Evolutionary conservation across 2,797 vertebrate species (phyloP), one percentile per base, ranked within the genome.

Genomic region (Brachyalestes nurse): DNA sequence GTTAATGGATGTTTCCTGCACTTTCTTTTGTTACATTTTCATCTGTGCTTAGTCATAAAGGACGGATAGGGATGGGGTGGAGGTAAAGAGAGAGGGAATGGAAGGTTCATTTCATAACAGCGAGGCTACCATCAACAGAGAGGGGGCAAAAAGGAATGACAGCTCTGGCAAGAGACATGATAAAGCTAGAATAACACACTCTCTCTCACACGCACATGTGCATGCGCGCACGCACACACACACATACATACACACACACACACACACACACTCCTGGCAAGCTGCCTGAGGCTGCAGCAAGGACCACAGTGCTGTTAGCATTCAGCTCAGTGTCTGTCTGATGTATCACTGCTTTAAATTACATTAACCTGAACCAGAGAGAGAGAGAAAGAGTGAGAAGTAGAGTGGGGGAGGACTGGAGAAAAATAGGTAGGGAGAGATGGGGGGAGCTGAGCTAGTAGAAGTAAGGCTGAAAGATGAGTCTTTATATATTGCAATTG

Each of bases 281-380:
- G 12, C 47, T 72, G 64, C 47, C 66, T 58, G 71, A 19, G 60
- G 75, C 74, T 79, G 25, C 57, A 73, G 78, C 53, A 83, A 66
- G 23, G 28, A 38, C 75, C 58, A 76, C 67, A 69, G 55, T 42
- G 28, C 80, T 60, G 78, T 86, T 83, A 75, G 81, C 77, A 88
- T 85, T 86, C 74, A 73, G 67, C 58, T 40, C 78, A 75, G 74
- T 28, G 28, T 67, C 71, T 73, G 77, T 65, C 73, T 85, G 82
- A 83, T 86, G 82, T 83, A 83, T 86, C 60, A 75, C 78, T 42
- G 62, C 81, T 85, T 84, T 83, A 85, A 86, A 86, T 84, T 79
- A 67, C 85, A 86, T 83, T 84, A 83, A 82, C 72, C 82, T 86
- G 75, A 80, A 78, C 75, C 79, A 79, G 83, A 88, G 77, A 83